Evolutionary conservation across 1,140 invertebrate species (phyloP).

Genomic region (Cardiocondyla obscurior): DNA sequence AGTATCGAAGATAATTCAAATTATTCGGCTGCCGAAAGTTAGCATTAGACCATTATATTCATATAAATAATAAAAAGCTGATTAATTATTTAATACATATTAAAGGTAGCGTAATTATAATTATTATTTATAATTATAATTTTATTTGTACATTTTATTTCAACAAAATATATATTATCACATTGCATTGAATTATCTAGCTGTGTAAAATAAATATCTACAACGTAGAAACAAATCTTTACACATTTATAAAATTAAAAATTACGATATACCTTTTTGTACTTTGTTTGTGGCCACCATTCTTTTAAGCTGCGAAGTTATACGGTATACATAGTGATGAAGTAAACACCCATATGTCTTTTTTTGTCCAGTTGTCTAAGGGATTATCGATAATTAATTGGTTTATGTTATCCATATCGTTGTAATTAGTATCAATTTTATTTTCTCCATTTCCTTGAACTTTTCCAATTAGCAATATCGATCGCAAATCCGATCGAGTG

Average conservation of each 20-base stretch:
- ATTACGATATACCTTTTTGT: too few relatives aligned
- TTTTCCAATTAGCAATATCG: constrained; percentile 66
- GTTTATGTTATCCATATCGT: neutral
- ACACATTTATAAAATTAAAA: too few relatives aligned
- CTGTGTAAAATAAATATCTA: too few relatives aligned
- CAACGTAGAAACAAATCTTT: too few relatives aligned
- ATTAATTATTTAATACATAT: neutral
- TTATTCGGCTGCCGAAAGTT: constrained; percentile 71
- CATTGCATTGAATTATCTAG: too few relatives aligned
- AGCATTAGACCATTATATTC: constrained; percentile 50
- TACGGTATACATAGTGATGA: constrained; percentile 64
- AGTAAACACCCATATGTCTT: constrained; percentile 62
- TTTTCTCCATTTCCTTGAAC: neutral
- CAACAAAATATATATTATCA: neutral
- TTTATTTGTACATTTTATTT: too few relatives aligned
- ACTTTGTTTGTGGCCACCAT: neutral
- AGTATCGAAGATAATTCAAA: constrained; percentile 69
- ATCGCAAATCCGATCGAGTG: constrained; percentile 61
- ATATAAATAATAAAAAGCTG: neutral
- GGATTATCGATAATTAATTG: constrained; percentile 63
- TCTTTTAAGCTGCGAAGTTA: neutral
- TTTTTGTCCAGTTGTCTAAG: constrained; percentile 63
- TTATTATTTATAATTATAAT: neutral
- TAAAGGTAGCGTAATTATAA: neutral
- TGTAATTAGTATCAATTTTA: neutral